A percentile compares a stretch with the other conserved stretches of the same genome.
Evolutionary conservation across 2,797 vertebrate species (phyloP).

Genomic region (Onychomys arenicola): DNA sequence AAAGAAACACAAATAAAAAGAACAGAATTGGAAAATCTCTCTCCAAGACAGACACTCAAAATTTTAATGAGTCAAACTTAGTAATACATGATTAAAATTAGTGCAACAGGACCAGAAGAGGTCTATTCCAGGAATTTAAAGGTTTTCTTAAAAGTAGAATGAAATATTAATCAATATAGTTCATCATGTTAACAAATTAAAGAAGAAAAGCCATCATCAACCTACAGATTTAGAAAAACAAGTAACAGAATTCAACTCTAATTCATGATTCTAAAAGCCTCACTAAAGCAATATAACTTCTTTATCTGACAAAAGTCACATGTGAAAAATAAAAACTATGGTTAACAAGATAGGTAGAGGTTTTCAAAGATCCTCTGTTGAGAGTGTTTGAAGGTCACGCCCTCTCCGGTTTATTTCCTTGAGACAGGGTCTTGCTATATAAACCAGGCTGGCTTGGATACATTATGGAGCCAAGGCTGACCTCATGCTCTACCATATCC

Average conservation of each 20-base stretch:
- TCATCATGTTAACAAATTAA: background rate
- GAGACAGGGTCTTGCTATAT: background rate
- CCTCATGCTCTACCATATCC: background rate
- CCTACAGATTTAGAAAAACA: background rate
- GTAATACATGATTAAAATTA: background rate
- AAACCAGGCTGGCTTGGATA: background rate
- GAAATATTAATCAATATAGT: background rate
- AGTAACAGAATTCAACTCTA: background rate
- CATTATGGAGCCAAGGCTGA: background rate
- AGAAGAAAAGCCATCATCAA: background rate
- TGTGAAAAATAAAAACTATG: background rate
- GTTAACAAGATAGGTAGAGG: background rate
- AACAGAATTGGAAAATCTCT: background rate
- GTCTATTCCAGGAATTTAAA: constrained; percentile 31
- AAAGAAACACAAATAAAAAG: background rate
- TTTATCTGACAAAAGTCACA: background rate
- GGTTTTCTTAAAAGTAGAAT: constrained; percentile 22
- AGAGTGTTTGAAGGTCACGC: background rate
- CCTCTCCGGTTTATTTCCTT: background rate
- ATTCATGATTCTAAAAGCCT: constrained; percentile 13
- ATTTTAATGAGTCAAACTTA: background rate
- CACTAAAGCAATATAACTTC: background rate
- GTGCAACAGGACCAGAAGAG: background rate
- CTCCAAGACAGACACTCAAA: background rate
- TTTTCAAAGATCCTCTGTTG: background rate